A percentile compares a stretch with the other conserved stretches of the same genome.
phyloP scores from a whole-genome alignment of 2,888 invertebrate genomes.

The Lottia gigantea region DNA sequence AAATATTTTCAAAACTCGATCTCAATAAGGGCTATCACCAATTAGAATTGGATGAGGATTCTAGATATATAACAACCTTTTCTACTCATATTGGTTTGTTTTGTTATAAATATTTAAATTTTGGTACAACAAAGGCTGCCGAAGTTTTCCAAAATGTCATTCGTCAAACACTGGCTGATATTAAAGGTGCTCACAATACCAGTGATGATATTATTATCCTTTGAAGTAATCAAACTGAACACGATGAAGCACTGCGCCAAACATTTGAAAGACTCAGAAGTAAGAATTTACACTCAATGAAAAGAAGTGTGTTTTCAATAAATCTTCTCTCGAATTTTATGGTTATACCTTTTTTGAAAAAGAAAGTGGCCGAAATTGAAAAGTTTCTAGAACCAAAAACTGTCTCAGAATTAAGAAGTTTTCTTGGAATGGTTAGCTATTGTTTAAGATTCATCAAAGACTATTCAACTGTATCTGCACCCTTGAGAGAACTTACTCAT shows the following conservation, averaged over 20 bases:
- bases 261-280: constrained; percentile 22
- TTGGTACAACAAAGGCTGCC: constrained; percentile 33
- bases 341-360: background rate
- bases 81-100: no score
- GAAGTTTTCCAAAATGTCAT: constrained; percentile 38
- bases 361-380: background rate
- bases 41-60: no score
- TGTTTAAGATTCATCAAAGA: constrained; percentile 17
- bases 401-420: background rate
- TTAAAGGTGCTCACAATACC: no score
- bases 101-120: constrained; percentile 35
- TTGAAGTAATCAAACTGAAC: no score
- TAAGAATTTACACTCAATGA: constrained; percentile 31
- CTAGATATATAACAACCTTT: no score
- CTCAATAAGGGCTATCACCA: no score
- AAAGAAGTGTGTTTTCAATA: constrained; percentile 31
- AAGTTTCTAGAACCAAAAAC: background rate
- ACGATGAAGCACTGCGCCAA: no score
- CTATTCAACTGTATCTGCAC: no score
- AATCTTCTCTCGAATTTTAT: constrained; percentile 20
- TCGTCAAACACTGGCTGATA: constrained; percentile 23
- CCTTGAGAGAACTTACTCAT: no score
- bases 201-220: no score
- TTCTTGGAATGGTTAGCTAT: constrained; percentile 13
- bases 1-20: constrained; percentile 39